A percentile compares a stretch with the other conserved stretches of the same genome.
phyloP scores from a whole-genome alignment of 1,140 invertebrate genomes.

The Dreissena rostriformis region DNA sequence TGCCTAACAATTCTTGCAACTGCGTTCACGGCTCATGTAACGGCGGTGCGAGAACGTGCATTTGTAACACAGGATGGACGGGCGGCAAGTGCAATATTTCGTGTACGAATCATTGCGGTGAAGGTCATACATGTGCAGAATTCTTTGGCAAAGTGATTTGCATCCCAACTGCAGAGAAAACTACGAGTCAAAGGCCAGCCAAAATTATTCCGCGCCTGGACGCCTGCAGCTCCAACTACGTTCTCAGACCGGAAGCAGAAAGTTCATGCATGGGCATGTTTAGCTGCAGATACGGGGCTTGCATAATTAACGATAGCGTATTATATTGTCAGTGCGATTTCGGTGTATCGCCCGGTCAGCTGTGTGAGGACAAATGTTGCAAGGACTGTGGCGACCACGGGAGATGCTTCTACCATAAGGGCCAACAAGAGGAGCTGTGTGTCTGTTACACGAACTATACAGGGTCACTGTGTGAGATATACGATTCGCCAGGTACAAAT shows the following conservation, averaged over 20 bases:
- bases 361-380: slow-evolving; percentile 13
- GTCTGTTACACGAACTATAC: slow-evolving; percentile 28
- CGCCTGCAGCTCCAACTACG: background rate
- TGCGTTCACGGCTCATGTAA: slow-evolving; percentile 10
- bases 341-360: background rate
- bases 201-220: background rate
- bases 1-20: background rate
- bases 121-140: background rate
- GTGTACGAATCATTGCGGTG: background rate
- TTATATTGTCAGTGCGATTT: slow-evolving; percentile 14
- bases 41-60: background rate
- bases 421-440: background rate
- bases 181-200: background rate
- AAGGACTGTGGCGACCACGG: slow-evolving; percentile 4
- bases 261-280: background rate
- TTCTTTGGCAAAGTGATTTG: background rate
- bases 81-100: slow-evolving; percentile 1
- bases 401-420: background rate
- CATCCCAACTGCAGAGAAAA: no score
- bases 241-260: background rate
- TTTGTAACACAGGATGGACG: slow-evolving; percentile 4
- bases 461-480: slow-evolving; percentile 20
- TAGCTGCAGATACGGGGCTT: background rate
- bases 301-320: background rate
- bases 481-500: no score